These are phyloP conservation scores for Amphimallon solstitiale DNA, from an alignment of 2,888 invertebrate genomes.

Conservation along the genomic window DNA sequence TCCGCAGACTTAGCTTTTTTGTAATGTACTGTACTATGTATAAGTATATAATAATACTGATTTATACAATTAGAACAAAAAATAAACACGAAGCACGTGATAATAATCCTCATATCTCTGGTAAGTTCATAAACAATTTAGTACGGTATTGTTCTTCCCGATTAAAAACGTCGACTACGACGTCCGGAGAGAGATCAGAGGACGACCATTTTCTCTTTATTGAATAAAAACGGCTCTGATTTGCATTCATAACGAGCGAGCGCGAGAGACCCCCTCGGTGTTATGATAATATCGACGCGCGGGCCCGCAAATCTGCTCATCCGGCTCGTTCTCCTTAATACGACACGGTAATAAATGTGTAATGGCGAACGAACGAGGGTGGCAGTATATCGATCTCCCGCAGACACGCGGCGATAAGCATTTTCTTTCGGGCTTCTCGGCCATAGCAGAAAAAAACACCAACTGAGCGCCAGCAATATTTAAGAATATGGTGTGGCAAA, in stretches of 20 bases:
- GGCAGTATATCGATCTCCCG: not conserved
- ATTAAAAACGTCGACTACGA: not conserved
- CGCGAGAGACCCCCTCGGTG: not conserved
- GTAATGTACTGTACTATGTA: too few species aligned
- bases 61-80: too few species aligned
- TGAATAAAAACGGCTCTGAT: slow-evolving; percentile 17
- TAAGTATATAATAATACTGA: too few species aligned
- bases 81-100: too few species aligned
- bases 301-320: slow-evolving; percentile 15
- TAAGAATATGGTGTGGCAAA: too few species aligned
- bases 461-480: too few species aligned
- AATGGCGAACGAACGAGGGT: slow-evolving; percentile 11
- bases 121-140: too few species aligned
- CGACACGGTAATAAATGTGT: slow-evolving; percentile 24
- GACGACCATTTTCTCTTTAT: slow-evolving; percentile 2
- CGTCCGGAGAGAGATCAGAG: not conserved
- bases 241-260: slow-evolving; percentile 18
- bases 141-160: not conserved
- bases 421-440: too few species aligned
- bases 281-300: slow-evolving; percentile 16
- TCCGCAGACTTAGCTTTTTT: too few species aligned
- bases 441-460: too few species aligned
- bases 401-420: too few species aligned
- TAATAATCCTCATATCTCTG: too few species aligned
- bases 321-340: slow-evolving; percentile 4